A percentile compares a stretch with the other conserved stretches of the same genome.
Conservation (phyloP, 2,888 invertebrate genomes). For the Diaperis boleti region DNA sequence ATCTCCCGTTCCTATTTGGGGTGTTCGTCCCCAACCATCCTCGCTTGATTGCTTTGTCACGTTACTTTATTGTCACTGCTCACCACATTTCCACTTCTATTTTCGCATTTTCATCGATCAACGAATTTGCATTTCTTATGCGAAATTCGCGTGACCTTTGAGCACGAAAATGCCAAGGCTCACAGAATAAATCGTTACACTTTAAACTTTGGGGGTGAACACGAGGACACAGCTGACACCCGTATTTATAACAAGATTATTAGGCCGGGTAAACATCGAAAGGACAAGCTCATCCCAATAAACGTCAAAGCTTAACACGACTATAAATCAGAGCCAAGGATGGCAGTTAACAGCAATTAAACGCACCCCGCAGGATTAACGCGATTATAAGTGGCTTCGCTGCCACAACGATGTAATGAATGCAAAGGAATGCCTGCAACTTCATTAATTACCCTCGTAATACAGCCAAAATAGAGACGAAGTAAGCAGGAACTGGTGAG, state of each 20-base stretch:
- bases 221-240: slow-evolving; percentile 48
- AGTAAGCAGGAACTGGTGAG: not conserved
- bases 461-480: not conserved
- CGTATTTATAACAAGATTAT: slow-evolving; percentile 55
- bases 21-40: slow-evolving; percentile 54
- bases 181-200: slow-evolving; percentile 36
- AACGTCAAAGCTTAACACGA: slow-evolving; percentile 51
- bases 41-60: slow-evolving; percentile 65
- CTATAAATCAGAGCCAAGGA: slow-evolving; percentile 44
- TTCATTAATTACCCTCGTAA: slow-evolving; percentile 48
- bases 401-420: slow-evolving; percentile 30
- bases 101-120: slow-evolving; percentile 42
- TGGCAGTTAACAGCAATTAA: slow-evolving; percentile 58
- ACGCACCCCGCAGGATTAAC: slow-evolving; percentile 54
- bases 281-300: slow-evolving; percentile 54
- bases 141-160: slow-evolving; percentile 19
- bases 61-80: slow-evolving; percentile 64
- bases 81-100: slow-evolving; percentile 55
- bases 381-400: slow-evolving; percentile 52
- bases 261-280: slow-evolving; percentile 51
- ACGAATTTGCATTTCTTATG: slow-evolving; percentile 16
- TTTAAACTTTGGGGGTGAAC: slow-evolving; percentile 28
- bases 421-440: slow-evolving; percentile 42
- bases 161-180: slow-evolving; percentile 36
- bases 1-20: slow-evolving; percentile 56